Evolutionary conservation across 2,888 invertebrate species (phyloP), one percentile per base, ranked within the genome.

Genomic region (Macrosoma leucophasiata): DNA sequence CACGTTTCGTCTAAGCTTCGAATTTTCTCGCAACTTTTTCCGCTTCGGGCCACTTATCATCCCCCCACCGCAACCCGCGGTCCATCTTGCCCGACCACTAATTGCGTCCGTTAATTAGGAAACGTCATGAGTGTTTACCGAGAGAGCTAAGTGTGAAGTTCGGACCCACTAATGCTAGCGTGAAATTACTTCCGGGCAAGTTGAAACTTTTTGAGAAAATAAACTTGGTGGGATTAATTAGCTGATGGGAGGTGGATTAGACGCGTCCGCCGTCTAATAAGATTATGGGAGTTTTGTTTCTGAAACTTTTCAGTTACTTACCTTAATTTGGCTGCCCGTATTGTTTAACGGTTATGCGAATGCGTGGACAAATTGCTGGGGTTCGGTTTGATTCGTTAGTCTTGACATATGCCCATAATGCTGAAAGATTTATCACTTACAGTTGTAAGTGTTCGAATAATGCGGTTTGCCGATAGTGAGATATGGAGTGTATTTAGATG

Each of bases 51-150:
- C 79, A 78, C 81, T 78, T 77, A 78, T 72, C 72, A 68, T 56
- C 37, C 41, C 50, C 44, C 55, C 52, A 50, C 19, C 46, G 47
- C 47, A 49, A 53, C 58, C 54, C 45, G 46, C 59, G 64, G 69
- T 67, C 73, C 75, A 69, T 70, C 74, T 69, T 65, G 70, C 72
- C 62, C 71, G 66, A 70, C 84, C 84, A 67, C 84, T 84, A 84
- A 84, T 84, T 84, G 84, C 82, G 84, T 81, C 76, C 82, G 82
- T 82, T 84, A 84, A 84, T 84, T 84, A 84, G 74, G 79, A 79
- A 79, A 81, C 84, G 84, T 84, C 84, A 81, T 84, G 82, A 84
- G 84, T 84, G 84, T 84, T 84, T 84, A 84, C 82, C 66, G 66
- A 72, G 69, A 62, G 72, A 68, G 76, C 79, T 81, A 81, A 82